Conservation (phyloP, 2,797 vertebrate species). For the Anabas testudineus region DNA sequence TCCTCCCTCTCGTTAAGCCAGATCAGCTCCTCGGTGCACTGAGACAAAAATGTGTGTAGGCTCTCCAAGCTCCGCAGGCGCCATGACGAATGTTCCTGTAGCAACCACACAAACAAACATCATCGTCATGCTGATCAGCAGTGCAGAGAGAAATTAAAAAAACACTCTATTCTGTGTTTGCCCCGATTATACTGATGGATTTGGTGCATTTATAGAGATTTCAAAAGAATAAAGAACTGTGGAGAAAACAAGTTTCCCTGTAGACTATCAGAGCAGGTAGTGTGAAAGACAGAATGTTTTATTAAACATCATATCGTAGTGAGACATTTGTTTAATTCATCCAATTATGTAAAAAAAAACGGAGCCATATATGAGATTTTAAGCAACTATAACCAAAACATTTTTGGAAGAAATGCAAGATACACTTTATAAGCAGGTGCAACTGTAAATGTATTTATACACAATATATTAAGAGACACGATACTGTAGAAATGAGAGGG, state of each 20-base stretch:
- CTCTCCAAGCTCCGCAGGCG: constrained; percentile 93
- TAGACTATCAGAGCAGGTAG: not conserved
- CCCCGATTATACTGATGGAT: not conserved
- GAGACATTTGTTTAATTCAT: not conserved
- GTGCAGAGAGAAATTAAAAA: not conserved
- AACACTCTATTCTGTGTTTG: not conserved
- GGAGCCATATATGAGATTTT: too few relatives aligned
- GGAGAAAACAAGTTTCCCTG: not conserved
- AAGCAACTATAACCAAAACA: too few relatives aligned
- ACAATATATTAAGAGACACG: not conserved
- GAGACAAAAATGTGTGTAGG: constrained; percentile 91
- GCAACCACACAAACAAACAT: constrained; percentile 67
- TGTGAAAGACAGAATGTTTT: not conserved
- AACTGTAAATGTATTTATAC: not conserved
- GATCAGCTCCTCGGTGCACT: constrained; percentile 95
- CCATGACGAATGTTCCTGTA: constrained; percentile 95
- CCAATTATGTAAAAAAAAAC: too few relatives aligned
- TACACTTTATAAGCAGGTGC: not conserved
- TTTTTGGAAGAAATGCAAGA: not conserved
- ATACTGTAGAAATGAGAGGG: not conserved
- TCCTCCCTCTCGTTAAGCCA: constrained; percentile 99
- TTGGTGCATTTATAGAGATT: not conserved
- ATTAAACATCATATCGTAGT: not conserved
- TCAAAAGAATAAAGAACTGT: not conserved
- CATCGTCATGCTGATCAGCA: constrained; percentile 45